Evolutionary conservation across 2,797 vertebrate genomes (phyloP).

Genomic region (Astyanax mexicanus): DNA sequence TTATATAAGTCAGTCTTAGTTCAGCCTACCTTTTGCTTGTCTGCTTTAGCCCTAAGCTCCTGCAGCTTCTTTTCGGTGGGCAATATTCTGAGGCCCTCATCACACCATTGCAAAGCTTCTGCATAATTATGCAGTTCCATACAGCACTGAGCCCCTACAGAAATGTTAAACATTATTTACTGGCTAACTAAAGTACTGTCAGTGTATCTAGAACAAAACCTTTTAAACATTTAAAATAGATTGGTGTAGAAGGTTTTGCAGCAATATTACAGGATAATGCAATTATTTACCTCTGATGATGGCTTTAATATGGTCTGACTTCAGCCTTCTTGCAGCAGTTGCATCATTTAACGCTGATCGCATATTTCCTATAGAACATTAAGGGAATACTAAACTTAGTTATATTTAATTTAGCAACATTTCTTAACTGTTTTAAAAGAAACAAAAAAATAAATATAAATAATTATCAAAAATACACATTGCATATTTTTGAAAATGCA

Average conservation of each 20-base stretch:
- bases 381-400: background rate
- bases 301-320: conserved; percentile 92
- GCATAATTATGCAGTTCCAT: conserved; percentile 84
- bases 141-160: conserved; percentile 89
- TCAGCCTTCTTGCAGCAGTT: conserved; percentile 86
- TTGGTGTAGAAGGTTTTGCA: too few species aligned
- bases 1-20: background rate
- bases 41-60: conserved; percentile 86
- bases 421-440: too few species aligned
- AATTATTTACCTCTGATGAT: conserved; percentile 84
- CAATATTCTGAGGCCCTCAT: conserved; percentile 85
- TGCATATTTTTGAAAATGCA: too few species aligned
- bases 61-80: conserved; percentile 87
- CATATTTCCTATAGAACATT: conserved; percentile 86
- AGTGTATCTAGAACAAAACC: background rate
- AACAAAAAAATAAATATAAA: too few species aligned
- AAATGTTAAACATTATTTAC: background rate
- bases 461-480: too few species aligned
- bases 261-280: background rate
- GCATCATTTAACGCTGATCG: conserved; percentile 91
- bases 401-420: too few species aligned
- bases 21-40: conserved; percentile 86
- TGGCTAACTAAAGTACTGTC: background rate
- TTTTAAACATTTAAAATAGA: too few species aligned
- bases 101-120: conserved; percentile 90